Conservation (phyloP, 53 echinoderm and acorn worm genomes). For the Paelopatides confundens region DNA sequence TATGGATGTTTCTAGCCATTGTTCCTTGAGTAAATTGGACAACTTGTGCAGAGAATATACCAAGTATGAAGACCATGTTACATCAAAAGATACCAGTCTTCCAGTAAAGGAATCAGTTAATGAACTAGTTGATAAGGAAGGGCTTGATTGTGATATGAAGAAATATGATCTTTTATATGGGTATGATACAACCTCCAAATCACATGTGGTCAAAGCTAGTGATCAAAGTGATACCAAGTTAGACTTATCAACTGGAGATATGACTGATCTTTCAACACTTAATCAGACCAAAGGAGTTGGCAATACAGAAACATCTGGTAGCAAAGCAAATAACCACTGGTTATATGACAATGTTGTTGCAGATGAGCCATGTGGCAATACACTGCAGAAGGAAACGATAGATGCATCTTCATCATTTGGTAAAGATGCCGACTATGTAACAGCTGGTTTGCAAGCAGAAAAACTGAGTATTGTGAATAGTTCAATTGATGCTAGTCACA, state of each 20-base stretch:
- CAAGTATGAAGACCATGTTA: too few species aligned
- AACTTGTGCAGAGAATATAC: background rate
- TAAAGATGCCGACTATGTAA: background rate
- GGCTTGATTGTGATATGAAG: background rate
- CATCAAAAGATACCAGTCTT: too few species aligned
- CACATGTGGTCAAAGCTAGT: background rate
- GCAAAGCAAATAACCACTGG: background rate
- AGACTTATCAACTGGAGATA: background rate
- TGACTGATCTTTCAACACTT: background rate
- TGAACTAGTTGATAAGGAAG: background rate
- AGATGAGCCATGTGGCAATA: too few species aligned
- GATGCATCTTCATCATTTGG: background rate
- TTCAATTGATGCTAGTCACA: background rate
- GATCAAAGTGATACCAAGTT: background rate
- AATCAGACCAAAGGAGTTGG: background rate
- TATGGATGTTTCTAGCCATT: too few species aligned
- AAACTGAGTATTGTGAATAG: background rate
- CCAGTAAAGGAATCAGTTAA: background rate
- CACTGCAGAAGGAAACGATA: too few species aligned
- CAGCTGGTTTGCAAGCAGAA: background rate
- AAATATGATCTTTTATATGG: background rate
- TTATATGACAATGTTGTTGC: too few species aligned
- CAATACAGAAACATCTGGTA: background rate
- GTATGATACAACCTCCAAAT: background rate
- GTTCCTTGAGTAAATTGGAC: background rate